phyloP scores from a whole-genome alignment of 2,888 invertebrate genomes.

The Callosobruchus maculatus region DNA sequence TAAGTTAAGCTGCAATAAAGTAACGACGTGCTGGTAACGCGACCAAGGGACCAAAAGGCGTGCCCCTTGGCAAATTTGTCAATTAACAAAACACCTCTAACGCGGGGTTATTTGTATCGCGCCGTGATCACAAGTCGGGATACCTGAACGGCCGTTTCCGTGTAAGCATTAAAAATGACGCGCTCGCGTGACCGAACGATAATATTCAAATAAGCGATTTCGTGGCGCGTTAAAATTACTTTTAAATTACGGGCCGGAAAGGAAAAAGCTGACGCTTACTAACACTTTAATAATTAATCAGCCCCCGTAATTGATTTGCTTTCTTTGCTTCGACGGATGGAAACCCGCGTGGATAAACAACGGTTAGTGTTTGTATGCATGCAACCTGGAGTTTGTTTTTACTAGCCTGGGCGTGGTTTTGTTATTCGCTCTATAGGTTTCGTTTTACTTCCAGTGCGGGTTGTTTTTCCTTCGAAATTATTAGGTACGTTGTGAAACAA shows the following conservation, averaged over 20 bases:
- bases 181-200: background rate
- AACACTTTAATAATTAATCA: background rate
- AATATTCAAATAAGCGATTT: background rate
- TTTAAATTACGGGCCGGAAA: background rate
- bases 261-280: background rate
- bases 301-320: background rate
- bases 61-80: background rate
- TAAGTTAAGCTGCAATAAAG: too few species aligned
- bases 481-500: too few species aligned
- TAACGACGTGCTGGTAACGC: too few species aligned
- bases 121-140: background rate
- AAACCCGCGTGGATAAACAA: background rate
- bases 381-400: background rate
- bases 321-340: background rate
- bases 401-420: background rate
- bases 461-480: too few species aligned
- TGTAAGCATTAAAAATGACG: background rate
- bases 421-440: too few species aligned
- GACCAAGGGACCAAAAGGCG: too few species aligned
- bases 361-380: background rate
- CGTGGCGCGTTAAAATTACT: background rate
- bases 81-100: background rate
- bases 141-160: background rate
- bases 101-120: background rate
- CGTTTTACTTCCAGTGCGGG: too few species aligned